Conservation (phyloP, 2,113 vertebrate species). For the Thinocorus orbignyianus region DNA sequence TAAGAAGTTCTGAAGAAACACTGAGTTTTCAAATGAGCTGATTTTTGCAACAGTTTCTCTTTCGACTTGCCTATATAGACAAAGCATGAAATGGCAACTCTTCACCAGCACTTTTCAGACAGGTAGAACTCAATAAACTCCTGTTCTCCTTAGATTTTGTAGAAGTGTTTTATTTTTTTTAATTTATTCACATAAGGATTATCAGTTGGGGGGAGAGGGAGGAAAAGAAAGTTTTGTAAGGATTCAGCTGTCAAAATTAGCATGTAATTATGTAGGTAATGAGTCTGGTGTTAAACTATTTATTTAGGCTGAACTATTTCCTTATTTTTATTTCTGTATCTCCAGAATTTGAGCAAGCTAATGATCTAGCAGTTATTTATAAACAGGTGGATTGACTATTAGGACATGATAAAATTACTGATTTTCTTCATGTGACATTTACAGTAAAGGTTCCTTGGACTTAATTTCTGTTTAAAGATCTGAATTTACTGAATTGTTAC, state of each 20-base stretch:
- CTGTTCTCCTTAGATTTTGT: constrained; percentile 45
- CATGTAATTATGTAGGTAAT: background rate
- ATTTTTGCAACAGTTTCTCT: constrained; percentile 45
- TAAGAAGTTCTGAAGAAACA: constrained; percentile 35
- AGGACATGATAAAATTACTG: background rate
- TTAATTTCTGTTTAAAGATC: background rate
- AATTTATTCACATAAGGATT: background rate
- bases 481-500: background rate
- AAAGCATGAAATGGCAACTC: constrained; percentile 56
- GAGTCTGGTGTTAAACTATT: background rate
- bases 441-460: background rate
- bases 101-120: constrained; percentile 57
- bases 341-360: background rate
- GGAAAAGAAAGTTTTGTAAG: background rate
- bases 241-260: background rate
- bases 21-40: constrained; percentile 21
- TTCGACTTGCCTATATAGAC: constrained; percentile 18
- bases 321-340: background rate
- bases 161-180: background rate
- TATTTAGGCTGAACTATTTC: background rate
- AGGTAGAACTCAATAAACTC: constrained; percentile 59
- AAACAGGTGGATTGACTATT: background rate
- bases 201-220: background rate
- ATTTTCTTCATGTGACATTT: background rate
- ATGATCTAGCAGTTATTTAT: background rate